Percentiles rank a stretch among this genome's conserved stretches.
Conservation (phyloP, 2,797 vertebrate genomes). For the Notamacropus eugenii region DNA sequence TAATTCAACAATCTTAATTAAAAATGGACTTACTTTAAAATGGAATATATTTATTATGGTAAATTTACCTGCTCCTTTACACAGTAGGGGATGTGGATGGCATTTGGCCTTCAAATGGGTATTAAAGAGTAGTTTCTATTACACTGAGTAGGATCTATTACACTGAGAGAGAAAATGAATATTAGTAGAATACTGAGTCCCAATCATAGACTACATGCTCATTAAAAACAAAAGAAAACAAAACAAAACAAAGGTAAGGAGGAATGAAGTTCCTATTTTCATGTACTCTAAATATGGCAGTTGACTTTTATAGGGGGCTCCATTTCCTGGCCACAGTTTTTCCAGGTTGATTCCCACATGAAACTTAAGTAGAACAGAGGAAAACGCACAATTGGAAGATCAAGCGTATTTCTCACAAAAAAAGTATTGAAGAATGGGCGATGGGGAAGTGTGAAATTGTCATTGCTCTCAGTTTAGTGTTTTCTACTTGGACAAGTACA, state of each 20-base stretch:
- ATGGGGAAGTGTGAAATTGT: neutral
- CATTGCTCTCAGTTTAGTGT: constrained; percentile 27
- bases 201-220: constrained; percentile 16
- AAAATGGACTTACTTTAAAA: constrained; percentile 20
- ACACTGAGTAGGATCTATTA: neutral
- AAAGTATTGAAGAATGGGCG: neutral
- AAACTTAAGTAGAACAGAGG: constrained; percentile 17
- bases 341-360: neutral
- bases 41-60: constrained; percentile 1
- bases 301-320: neutral
- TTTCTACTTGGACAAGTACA: constrained; percentile 16
- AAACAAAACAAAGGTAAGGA: neutral
- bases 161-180: neutral
- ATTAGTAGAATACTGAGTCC: neutral
- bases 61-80: constrained; percentile 3
- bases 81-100: neutral
- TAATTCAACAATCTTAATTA: neutral
- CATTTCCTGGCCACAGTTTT: neutral
- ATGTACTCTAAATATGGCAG: neutral
- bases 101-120: neutral
- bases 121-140: neutral
- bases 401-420: constrained; percentile 19
- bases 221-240: neutral
- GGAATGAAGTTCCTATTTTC: neutral
- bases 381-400: neutral